A percentile compares a stretch with the other conserved stretches of the same genome.
These are phyloP conservation scores for Callopanchax toddi DNA, from an alignment of 2,113 vertebrate species.

Conservation along the genomic window DNA sequence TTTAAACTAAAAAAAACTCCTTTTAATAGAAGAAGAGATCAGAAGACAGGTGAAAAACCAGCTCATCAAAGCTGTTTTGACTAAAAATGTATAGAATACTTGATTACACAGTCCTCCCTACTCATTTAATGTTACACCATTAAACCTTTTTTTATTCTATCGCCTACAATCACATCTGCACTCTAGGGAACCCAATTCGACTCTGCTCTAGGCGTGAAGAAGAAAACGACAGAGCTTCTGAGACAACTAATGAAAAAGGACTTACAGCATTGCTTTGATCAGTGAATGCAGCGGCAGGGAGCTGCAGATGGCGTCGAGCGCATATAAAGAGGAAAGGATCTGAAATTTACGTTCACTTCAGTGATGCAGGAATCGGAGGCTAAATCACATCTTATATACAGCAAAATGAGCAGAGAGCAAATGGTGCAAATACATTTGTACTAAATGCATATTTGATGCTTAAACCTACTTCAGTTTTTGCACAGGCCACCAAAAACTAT, in stretches of 20 bases:
- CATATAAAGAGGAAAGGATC: neutral
- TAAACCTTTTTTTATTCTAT: neutral
- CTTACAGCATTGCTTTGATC: conserved; percentile 12
- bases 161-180: neutral
- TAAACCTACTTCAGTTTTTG: neutral
- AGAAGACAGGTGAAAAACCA: too few species aligned
- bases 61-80: neutral
- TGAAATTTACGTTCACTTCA: neutral
- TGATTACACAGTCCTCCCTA: neutral
- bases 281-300: neutral
- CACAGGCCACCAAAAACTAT: neutral
- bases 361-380: neutral
- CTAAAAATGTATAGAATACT: neutral
- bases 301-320: neutral
- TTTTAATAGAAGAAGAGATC: too few species aligned
- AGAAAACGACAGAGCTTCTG: neutral
- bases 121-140: neutral
- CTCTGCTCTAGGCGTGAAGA: neutral
- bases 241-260: conserved; percentile 3
- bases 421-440: neutral
- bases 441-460: neutral
- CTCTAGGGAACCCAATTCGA: neutral
- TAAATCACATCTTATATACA: neutral
- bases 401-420: neutral
- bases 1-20: neutral